Evolutionary conservation across 2,888 invertebrate genomes (phyloP).

Genomic region (Chrysolina americana): DNA sequence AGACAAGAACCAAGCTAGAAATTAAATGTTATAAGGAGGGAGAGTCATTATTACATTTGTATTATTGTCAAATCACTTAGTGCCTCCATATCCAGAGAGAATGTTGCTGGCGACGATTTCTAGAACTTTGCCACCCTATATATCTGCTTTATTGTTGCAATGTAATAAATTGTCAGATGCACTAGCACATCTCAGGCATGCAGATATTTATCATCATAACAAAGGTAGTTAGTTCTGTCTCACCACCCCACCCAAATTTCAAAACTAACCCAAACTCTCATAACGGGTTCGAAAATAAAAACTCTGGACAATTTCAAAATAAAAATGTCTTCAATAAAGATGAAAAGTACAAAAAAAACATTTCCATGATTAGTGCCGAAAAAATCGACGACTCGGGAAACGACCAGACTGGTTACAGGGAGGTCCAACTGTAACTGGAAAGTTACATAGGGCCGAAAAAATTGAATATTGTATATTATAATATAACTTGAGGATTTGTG

Average conservation of each 20-base stretch:
- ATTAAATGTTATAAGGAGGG: no score
- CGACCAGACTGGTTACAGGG: no score
- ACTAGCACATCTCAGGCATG: background rate
- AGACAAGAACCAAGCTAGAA: no score
- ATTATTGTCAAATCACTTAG: constrained; percentile 4
- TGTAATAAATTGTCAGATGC: background rate
- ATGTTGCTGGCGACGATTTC: background rate
- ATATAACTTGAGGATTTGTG: no score
- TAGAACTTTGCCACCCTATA: constrained; percentile 3
- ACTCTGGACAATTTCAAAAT: no score
- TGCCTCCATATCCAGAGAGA: no score
- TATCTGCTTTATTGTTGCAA: background rate
- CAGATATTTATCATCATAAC: background rate
- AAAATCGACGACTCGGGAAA: no score
- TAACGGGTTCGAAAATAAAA: no score
- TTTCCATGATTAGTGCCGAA: no score
- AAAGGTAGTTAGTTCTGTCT: background rate
- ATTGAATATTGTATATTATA: background rate
- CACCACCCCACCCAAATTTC: background rate
- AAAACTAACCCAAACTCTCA: background rate
- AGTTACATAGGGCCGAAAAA: background rate
- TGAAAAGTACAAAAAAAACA: no score
- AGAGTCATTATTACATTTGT: no score
- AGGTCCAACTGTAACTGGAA: constrained; percentile 11
- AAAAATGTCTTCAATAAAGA: no score